Evolutionary conservation across 2,888 invertebrate species (phyloP).

Genomic region (Philhelius pedissequus): DNA sequence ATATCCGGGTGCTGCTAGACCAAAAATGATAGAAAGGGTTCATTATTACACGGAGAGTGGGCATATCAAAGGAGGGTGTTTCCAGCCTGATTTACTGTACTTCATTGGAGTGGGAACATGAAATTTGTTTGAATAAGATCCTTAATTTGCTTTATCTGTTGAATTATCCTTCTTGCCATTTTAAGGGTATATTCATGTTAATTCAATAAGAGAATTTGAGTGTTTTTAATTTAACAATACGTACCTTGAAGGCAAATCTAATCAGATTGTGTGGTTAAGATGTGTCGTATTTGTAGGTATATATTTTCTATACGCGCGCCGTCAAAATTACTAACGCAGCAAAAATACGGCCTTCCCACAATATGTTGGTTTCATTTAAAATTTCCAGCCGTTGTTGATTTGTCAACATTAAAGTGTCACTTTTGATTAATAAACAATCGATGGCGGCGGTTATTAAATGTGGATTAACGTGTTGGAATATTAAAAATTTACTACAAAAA

Average conservation of each 20-base stretch:
- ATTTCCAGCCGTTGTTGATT: too few relatives aligned
- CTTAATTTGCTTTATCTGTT: constrained; percentile 48
- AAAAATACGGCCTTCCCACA: too few relatives aligned
- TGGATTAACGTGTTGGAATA: too few relatives aligned
- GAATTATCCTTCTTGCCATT: neutral
- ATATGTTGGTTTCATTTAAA: too few relatives aligned
- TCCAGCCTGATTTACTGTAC: neutral
- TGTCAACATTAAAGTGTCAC: too few relatives aligned
- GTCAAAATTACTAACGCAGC: too few relatives aligned
- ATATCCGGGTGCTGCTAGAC: constrained; percentile 20
- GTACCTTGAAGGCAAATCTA: neutral
- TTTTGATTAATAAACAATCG: too few relatives aligned
- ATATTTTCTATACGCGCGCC: too few relatives aligned
- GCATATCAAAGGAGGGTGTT: neutral
- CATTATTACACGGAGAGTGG: neutral
- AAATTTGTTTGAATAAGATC: constrained; percentile 36
- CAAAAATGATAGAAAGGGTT: constrained; percentile 31
- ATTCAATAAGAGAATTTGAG: constrained; percentile 43
- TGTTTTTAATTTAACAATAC: neutral
- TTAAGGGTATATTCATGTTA: constrained; percentile 44
- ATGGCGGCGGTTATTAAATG: too few relatives aligned
- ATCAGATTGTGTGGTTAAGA: neutral
- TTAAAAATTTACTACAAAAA: too few relatives aligned
- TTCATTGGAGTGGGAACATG: neutral
- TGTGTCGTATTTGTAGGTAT: too few relatives aligned